Percentiles rank a stretch among this genome's conserved stretches.
Conservation (phyloP, 2,113 vertebrate species). For the Antigone vipio region DNA sequence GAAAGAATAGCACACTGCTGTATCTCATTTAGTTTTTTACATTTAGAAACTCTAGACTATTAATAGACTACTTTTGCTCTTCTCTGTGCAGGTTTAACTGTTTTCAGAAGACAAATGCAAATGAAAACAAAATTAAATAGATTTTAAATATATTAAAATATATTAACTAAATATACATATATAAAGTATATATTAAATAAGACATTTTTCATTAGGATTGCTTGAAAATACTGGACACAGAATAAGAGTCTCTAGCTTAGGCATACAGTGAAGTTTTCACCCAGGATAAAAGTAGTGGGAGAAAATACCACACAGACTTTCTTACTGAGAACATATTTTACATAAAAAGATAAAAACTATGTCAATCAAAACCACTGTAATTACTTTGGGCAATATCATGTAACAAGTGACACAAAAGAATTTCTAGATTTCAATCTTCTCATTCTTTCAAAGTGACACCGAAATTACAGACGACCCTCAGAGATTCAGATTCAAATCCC, state of each 20-base stretch:
- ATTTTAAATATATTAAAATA: no score
- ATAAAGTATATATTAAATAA: background rate
- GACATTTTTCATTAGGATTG: background rate
- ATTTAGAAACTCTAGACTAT: background rate
- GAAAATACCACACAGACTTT: background rate
- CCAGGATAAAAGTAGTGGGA: background rate
- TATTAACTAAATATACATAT: no score
- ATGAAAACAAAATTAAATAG: background rate
- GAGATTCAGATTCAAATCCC: background rate
- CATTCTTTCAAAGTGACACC: background rate
- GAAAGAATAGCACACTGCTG: background rate
- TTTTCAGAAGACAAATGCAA: background rate
- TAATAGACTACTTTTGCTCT: background rate
- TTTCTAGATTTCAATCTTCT: background rate
- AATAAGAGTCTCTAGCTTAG: background rate
- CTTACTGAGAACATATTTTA: background rate
- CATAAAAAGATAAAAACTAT: background rate
- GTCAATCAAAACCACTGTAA: background rate
- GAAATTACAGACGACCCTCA: background rate
- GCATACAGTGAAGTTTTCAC: background rate
- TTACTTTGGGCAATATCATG: background rate
- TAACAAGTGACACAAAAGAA: background rate
- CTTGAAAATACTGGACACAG: background rate
- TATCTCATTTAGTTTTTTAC: background rate
- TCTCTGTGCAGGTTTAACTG: background rate